Conservation (phyloP, 1,140 invertebrate species). For the Sarcophaga bullata region DNA sequence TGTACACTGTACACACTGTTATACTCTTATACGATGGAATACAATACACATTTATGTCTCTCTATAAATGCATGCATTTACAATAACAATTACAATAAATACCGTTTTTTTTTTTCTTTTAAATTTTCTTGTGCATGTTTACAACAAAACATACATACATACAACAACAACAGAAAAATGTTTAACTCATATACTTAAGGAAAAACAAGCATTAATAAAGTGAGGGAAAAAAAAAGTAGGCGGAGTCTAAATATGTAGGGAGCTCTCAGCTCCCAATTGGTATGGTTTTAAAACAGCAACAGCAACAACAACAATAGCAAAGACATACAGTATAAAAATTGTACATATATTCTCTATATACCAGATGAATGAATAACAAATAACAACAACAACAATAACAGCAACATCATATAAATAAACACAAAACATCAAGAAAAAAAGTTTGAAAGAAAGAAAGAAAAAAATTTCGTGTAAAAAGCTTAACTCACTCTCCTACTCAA, state of each 20-base stretch:
- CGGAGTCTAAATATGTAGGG: constrained; percentile 31
- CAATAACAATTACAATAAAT: no score
- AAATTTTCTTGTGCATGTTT: no score
- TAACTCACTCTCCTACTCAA: not conserved
- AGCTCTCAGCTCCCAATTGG: not conserved
- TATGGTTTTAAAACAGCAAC: not conserved
- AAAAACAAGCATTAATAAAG: constrained; percentile 13
- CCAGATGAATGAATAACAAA: constrained; percentile 6
- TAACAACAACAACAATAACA: constrained; percentile 14
- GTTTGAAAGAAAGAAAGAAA: not conserved
- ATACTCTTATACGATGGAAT: no score
- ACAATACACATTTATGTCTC: no score
- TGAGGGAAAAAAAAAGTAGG: not conserved
- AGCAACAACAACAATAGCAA: not conserved
- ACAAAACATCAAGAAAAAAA: not conserved
- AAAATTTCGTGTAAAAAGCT: not conserved
- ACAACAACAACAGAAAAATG: not conserved
- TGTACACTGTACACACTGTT: no score
- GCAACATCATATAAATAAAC: not conserved
- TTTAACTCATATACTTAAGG: no score
- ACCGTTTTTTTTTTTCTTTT: no score
- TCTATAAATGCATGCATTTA: no score
- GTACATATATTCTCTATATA: not conserved
- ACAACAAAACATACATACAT: not conserved
- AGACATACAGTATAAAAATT: constrained; percentile 16